phyloP scores from a whole-genome alignment of 2,888 invertebrate species.

The Achlya flavicornis region DNA sequence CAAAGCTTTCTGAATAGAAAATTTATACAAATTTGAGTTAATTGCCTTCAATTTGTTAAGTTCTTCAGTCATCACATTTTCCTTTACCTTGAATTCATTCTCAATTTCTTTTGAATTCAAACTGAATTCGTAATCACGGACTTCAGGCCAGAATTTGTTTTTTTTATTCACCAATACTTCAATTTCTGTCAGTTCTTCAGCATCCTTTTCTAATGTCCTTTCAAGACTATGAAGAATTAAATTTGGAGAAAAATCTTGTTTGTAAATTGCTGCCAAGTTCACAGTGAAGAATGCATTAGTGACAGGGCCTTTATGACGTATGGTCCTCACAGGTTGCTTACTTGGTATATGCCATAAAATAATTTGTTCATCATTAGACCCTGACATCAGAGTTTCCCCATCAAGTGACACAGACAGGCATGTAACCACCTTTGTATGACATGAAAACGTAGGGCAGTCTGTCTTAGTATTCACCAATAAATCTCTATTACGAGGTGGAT shows the following conservation, averaged over 20 bases:
- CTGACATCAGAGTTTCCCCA: slow-evolving; percentile 89
- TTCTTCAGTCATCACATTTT: slow-evolving; percentile 71
- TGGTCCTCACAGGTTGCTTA: slow-evolving; percentile 87
- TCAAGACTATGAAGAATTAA: slow-evolving; percentile 85
- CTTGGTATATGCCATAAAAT: slow-evolving; percentile 92
- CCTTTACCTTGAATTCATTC: slow-evolving; percentile 54
- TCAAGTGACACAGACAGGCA: slow-evolving; percentile 89
- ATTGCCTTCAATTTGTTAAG: slow-evolving; percentile 80
- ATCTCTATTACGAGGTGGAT: slow-evolving; percentile 87
- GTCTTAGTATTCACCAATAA: slow-evolving; percentile 85
- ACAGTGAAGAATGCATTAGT: slow-evolving; percentile 88
- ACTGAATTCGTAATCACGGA: slow-evolving; percentile 34
- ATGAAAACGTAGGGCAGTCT: slow-evolving; percentile 81
- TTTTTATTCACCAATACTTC: slow-evolving; percentile 68
- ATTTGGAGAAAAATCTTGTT: slow-evolving; percentile 83
- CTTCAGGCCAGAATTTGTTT: slow-evolving; percentile 69
- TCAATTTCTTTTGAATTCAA: slow-evolving; percentile 47
- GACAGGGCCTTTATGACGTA: slow-evolving; percentile 89
- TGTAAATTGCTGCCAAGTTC: slow-evolving; percentile 84
- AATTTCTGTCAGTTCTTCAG: slow-evolving; percentile 72
- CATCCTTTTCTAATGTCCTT: slow-evolving; percentile 83
- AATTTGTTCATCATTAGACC: slow-evolving; percentile 89
- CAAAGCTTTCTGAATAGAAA: slow-evolving; percentile 76
- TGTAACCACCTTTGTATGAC: slow-evolving; percentile 88
- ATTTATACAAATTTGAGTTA: slow-evolving; percentile 85